Percentiles rank a stretch among this genome's conserved stretches.
Evolutionary conservation across 2,797 vertebrate genomes (phyloP).

Genomic region (Acrossocheilus wenchowensis): DNA sequence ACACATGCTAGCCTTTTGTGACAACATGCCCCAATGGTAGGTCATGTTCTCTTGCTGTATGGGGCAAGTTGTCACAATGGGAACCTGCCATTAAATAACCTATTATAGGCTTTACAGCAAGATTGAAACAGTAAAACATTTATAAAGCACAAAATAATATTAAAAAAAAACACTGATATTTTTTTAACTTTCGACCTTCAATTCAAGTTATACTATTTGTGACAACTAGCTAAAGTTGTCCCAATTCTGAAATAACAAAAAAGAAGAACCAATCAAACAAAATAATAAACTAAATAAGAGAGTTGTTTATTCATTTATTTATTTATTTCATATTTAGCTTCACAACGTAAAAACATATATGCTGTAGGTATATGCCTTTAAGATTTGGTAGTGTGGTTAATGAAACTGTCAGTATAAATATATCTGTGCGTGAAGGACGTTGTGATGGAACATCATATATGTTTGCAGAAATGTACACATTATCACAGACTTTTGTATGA

Average conservation of each 20-base stretch:
- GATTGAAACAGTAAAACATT: background rate
- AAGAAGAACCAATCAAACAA: background rate
- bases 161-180: background rate
- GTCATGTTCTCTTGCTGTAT: background rate
- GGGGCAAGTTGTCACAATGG: background rate
- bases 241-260: background rate
- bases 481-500: conserved; percentile 45
- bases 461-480: conserved; percentile 48
- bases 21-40: background rate
- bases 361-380: conserved; percentile 46
- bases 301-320: conserved; percentile 72
- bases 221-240: background rate
- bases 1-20: conserved; percentile 29
- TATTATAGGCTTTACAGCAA: background rate
- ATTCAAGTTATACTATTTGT: background rate
- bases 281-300: conserved; percentile 31
- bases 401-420: conserved; percentile 64
- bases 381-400: conserved; percentile 52
- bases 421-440: conserved; percentile 45
- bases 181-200: background rate
- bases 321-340: conserved; percentile 65
- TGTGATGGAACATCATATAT: conserved; percentile 45
- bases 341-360: conserved; percentile 69
- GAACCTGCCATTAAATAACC: background rate
- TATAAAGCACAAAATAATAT: background rate